Conservation (phyloP, 2,888 invertebrate genomes). For the Sinhomidia bicolor region DNA sequence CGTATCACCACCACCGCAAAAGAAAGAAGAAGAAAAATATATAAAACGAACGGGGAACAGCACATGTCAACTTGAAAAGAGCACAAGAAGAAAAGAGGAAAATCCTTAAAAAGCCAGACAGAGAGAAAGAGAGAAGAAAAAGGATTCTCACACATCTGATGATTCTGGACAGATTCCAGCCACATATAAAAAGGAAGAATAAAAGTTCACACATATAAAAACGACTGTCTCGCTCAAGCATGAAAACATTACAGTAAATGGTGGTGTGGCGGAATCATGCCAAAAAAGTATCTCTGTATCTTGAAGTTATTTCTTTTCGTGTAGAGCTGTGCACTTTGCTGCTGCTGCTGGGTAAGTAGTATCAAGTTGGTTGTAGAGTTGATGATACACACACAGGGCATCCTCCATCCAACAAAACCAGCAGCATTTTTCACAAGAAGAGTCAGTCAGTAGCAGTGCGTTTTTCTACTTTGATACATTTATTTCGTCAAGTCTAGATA, state of each 20-base stretch:
- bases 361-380: slow-evolving; percentile 30
- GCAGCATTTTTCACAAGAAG: neutral
- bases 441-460: neutral
- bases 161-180: slow-evolving; percentile 74
- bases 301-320: neutral
- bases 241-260: slow-evolving; percentile 45
- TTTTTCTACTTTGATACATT: slow-evolving; percentile 4
- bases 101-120: slow-evolving; percentile 52
- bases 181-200: slow-evolving; percentile 53
- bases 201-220: slow-evolving; percentile 17
- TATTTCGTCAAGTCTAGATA: neutral
- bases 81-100: slow-evolving; percentile 44
- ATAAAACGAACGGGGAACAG: slow-evolving; percentile 28
- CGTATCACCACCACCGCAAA: slow-evolving; percentile 38
- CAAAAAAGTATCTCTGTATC: slow-evolving; percentile 61
- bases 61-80: slow-evolving; percentile 69
- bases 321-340: neutral
- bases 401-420: too few species aligned
- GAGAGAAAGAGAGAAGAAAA: slow-evolving; percentile 29
- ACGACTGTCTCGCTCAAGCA: slow-evolving; percentile 45
- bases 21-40: neutral
- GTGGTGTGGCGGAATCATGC: slow-evolving; percentile 63
- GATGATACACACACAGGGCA: slow-evolving; percentile 46
- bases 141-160: slow-evolving; percentile 65
- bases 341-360: slow-evolving; percentile 24